Evolutionary conservation across 2,113 vertebrate genomes (phyloP).

Genomic region (Amphiprion percula): DNA sequence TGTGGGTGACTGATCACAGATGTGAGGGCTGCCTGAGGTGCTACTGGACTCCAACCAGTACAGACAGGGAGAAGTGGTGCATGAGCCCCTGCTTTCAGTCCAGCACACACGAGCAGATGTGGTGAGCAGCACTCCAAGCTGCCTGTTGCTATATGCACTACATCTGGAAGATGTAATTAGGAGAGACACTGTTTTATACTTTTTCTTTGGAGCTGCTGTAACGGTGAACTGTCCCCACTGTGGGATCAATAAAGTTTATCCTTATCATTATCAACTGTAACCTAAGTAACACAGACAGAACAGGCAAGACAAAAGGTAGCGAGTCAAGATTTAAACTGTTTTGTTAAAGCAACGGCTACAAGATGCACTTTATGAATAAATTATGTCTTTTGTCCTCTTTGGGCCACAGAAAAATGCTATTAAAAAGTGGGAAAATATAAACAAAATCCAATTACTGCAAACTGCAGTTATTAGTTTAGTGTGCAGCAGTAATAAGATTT

Average conservation of each 20-base stretch:
- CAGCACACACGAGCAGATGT: conserved; percentile 18
- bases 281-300: background rate
- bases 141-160: background rate
- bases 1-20: conserved; percentile 39
- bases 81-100: background rate
- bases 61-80: conserved; percentile 18
- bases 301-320: background rate
- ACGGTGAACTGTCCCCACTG: too few species aligned
- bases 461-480: background rate
- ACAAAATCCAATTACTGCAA: background rate
- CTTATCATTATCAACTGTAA: background rate
- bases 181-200: background rate
- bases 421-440: background rate
- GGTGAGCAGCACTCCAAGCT: background rate
- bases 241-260: too few species aligned
- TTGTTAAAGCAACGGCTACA: background rate
- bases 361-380: background rate
- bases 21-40: conserved; percentile 24
- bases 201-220: too few species aligned
- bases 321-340: background rate
- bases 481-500: background rate
- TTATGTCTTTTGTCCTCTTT: background rate
- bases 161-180: conserved; percentile 12
- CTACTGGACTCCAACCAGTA: conserved; percentile 25
- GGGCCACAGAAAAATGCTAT: background rate